These are phyloP conservation scores for Leptatherina wallacei DNA, from an alignment of 2,797 vertebrate species.

Conservation along the genomic window DNA sequence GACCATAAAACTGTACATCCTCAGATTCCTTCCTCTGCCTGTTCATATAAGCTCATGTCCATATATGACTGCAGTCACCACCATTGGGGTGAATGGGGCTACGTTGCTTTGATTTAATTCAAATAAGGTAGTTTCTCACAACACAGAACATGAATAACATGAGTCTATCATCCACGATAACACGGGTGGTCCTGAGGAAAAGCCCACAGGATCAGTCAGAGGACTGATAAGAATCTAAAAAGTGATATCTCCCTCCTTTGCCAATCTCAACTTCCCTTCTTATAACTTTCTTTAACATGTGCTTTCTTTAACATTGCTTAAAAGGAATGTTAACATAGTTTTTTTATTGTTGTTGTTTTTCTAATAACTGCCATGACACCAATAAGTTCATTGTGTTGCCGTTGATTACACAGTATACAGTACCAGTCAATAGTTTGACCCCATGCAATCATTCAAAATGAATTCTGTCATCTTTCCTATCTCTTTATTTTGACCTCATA, in stretches of 20 bases:
- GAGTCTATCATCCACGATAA: not conserved
- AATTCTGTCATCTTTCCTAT: no score
- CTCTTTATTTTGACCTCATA: no score
- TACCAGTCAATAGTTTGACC: no score
- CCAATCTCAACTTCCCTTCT: no score
- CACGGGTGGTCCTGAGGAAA: not conserved
- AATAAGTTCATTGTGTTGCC: no score
- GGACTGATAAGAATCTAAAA: not conserved
- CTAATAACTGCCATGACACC: no score
- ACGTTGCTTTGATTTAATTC: not conserved
- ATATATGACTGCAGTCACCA: not conserved
- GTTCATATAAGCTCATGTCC: conserved; percentile 1
- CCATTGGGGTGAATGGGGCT: not conserved
- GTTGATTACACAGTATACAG: no score
- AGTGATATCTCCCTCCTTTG: not conserved
- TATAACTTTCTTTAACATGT: no score
- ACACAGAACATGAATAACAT: not conserved
- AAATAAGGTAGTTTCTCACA: conserved; percentile 15
- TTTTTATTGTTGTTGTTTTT: no score
- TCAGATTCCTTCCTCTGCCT: not conserved
- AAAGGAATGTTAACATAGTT: no score
- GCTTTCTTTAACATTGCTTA: no score
- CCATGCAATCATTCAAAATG: no score
- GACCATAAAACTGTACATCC: not conserved
- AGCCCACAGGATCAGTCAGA: not conserved